Evolutionary conservation across 2,113 vertebrate species (phyloP).

Genomic region (Ailuropoda melanoleuca): DNA sequence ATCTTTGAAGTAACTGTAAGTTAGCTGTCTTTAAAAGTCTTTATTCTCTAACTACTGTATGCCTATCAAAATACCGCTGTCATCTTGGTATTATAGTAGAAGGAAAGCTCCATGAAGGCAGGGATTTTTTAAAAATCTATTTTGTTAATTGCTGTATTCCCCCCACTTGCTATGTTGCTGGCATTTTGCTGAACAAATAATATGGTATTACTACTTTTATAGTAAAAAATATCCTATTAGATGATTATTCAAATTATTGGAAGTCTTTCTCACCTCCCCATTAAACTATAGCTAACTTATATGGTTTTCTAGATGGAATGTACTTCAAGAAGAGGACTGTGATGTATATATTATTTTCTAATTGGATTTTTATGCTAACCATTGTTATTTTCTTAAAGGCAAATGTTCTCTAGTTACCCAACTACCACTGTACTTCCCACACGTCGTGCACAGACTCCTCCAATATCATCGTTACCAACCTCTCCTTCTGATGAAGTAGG

Average conservation of each 20-base stretch:
- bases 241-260: conserved; percentile 32
- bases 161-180: not conserved
- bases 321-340: conserved; percentile 17
- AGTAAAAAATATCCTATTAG: not conserved
- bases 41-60: not conserved
- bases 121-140: not conserved
- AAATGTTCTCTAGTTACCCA: conserved; percentile 99
- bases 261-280: not conserved
- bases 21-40: conserved; percentile 30
- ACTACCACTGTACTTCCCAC: conserved; percentile 94
- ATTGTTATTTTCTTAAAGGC: conserved; percentile 84
- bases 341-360: not conserved
- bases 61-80: not conserved
- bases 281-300: not conserved
- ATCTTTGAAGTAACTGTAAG: conserved; percentile 46
- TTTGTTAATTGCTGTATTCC: not conserved
- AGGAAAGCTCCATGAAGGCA: not conserved
- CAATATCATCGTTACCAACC: conserved; percentile 95
- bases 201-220: not conserved
- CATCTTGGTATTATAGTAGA: not conserved
- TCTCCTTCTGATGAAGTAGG: conserved; percentile 97
- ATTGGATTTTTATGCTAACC: conserved; percentile 32
- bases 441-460: conserved; percentile 96
- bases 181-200: conserved; percentile 30
- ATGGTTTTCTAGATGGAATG: not conserved